A percentile compares a stretch with the other conserved stretches of the same genome.
These are phyloP conservation scores for Intellagama lesueurii DNA, from an alignment of 2,797 vertebrate species.

Conservation along the genomic window DNA sequence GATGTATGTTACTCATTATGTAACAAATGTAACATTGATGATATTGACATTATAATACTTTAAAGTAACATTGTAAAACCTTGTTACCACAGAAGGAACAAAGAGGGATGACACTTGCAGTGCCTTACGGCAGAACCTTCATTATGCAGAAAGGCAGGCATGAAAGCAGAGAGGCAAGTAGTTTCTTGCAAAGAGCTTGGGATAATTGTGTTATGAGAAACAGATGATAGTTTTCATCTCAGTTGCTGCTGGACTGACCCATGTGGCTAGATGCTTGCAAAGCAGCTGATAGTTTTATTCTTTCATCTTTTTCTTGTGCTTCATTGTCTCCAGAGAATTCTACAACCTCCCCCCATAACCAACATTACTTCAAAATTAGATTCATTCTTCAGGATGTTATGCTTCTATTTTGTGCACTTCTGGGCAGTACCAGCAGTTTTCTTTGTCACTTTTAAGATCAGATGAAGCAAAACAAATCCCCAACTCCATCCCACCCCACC, in stretches of 20 bases:
- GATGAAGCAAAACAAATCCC: background rate
- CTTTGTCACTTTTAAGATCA: background rate
- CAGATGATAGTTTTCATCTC: background rate
- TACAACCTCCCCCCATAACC: background rate
- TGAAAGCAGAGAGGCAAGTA: background rate
- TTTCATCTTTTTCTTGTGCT: background rate
- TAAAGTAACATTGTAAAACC: background rate
- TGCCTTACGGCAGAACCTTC: background rate
- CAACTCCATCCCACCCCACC: too few relatives aligned
- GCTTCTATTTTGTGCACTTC: background rate
- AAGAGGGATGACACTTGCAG: background rate
- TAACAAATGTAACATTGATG: too few relatives aligned
- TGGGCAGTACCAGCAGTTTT: background rate
- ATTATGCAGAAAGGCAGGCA: too few relatives aligned
- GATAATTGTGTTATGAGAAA: background rate
- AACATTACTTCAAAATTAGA: background rate
- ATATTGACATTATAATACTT: background rate
- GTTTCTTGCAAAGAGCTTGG: background rate
- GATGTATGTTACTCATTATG: too few relatives aligned
- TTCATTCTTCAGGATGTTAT: background rate
- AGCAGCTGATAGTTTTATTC: background rate
- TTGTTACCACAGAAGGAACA: background rate
- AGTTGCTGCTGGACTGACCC: background rate
- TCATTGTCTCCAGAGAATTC: background rate
- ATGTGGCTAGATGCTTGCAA: background rate